Evolutionary conservation across 2,888 invertebrate species (phyloP).

Genomic region (Adelphocoris suturalis): DNA sequence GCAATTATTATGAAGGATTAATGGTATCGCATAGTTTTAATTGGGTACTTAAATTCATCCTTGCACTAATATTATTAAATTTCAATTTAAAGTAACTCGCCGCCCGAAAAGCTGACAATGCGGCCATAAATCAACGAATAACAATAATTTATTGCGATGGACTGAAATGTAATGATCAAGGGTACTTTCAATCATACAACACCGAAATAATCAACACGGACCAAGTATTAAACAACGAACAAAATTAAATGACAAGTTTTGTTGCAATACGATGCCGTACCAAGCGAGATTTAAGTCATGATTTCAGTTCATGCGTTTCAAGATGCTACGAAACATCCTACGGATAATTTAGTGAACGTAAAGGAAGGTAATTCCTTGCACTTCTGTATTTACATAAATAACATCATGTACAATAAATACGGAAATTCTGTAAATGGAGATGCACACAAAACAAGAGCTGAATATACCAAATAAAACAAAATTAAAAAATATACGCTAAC

Average conservation of each 20-base stretch:
- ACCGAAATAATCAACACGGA: neutral
- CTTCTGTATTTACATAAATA: neutral
- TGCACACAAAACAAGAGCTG: neutral
- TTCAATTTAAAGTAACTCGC: neutral
- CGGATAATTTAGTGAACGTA: neutral
- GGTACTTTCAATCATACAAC: neutral
- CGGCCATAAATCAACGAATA: neutral
- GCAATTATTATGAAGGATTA: slow-evolving; percentile 25
- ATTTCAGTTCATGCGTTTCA: slow-evolving; percentile 40
- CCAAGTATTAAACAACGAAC: neutral
- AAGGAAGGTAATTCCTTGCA: neutral
- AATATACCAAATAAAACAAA: neutral
- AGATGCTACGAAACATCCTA: neutral
- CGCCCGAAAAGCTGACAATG: neutral
- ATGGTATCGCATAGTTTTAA: neutral
- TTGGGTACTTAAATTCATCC: slow-evolving; percentile 28
- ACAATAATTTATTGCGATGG: neutral
- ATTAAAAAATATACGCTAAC: neutral
- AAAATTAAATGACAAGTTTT: neutral
- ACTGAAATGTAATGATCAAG: neutral
- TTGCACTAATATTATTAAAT: neutral
- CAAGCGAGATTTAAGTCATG: neutral
- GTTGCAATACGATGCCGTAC: neutral
- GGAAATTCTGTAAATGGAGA: too few relatives aligned
- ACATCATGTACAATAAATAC: too few relatives aligned